Evolutionary conservation across 2,888 invertebrate genomes (phyloP), one percentile per base, ranked within the genome.

Genomic region (Aethes cnicana): DNA sequence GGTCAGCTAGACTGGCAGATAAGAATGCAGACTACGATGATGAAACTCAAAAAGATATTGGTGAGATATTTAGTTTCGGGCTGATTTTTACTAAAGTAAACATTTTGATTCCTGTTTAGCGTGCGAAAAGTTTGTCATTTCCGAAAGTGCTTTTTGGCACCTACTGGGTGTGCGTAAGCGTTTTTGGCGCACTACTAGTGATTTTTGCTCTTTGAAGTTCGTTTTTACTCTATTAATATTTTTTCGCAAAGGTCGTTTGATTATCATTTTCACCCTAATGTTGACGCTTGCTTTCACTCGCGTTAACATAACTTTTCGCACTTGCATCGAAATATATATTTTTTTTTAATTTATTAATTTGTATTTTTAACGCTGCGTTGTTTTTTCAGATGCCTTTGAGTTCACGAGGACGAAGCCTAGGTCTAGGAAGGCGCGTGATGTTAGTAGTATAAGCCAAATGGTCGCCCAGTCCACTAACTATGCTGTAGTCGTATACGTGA

Each of bases 381-480:
- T n/a, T n/a, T 48, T 84, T 79, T 35, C 80, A 90, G 90, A 83
- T 66, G 73, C 74, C 46, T 82, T 86, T 53, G 84, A 87, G 50
- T 86, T 76, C 36, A 65, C 77, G 6, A 71, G 80, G 53, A 84
- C 82, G 1, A 68, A 77, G 46, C 81, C 87, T 1, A 75, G 76
- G 36, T 69, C 78, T n/a, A 79, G 88, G 58, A 77, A 74, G 16
- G 68, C 55, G 1, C 75, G 88, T 71, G 86, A 86, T 44, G 57
- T 84, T 0, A 77, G 74, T 56, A 62, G 63, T 28, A 41, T 66
- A 2, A 59, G 59, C 14, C 63, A 66, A 18, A 55, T 64, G 2
- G 23, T 53, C 4, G 36, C 62, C 1, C 61, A 73, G 33, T 56
- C 68, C 1, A 66, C 66, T 1, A 69, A 64, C 49, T 66, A 64